Conservation (phyloP, 2,113 vertebrate species). For the Meleagris gallopavo region DNA sequence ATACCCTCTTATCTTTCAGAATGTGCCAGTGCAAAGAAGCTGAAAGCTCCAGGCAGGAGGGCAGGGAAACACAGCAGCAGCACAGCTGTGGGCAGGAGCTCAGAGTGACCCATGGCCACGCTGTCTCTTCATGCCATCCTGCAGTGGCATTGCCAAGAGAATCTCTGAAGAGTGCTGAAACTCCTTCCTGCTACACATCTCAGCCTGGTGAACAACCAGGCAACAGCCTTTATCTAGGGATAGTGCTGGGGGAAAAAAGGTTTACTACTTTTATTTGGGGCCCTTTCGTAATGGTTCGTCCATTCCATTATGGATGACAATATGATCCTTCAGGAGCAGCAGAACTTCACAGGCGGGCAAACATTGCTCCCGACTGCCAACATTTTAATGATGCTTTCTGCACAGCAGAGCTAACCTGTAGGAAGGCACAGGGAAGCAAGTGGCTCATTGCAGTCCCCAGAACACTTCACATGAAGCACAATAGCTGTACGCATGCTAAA, state of each 20-base stretch:
- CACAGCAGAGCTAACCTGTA: not conserved
- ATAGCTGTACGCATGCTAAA: rapidly evolving
- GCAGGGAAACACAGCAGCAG: not conserved
- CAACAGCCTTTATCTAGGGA: not conserved
- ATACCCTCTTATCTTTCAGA: not conserved
- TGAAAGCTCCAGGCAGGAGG: not conserved
- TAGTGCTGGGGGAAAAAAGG: not conserved
- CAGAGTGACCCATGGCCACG: not conserved
- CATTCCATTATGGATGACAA: not conserved
- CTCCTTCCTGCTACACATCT: not conserved
- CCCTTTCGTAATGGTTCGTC: not conserved
- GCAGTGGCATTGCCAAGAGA: not conserved
- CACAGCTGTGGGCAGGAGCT: not conserved
- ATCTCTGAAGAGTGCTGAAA: not conserved
- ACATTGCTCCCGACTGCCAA: not conserved
- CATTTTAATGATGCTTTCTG: rapidly evolving
- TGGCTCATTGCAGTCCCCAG: not conserved
- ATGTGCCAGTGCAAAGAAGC: not conserved
- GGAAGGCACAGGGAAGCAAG: not conserved
- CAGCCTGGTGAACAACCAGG: not conserved
- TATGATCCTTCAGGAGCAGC: not conserved
- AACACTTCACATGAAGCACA: not conserved
- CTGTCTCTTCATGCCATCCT: not conserved
- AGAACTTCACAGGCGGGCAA: not conserved
- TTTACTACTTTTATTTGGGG: not conserved